Evolutionary conservation across 2,888 invertebrate genomes (phyloP), one percentile per base, ranked within the genome.

Genomic region (Pseudoips prasinana): DNA sequence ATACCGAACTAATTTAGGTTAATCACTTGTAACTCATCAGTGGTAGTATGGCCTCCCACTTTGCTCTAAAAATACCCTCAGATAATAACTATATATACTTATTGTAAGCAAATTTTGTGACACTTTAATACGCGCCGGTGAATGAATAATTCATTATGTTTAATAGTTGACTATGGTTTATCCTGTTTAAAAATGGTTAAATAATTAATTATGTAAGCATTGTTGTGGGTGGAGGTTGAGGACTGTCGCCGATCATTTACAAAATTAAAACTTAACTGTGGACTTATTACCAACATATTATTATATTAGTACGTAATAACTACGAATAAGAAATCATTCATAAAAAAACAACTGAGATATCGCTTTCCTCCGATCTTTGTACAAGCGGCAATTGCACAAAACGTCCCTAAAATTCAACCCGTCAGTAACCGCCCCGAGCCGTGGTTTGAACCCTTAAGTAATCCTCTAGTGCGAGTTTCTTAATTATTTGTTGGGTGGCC

Each of bases 1-100:
- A 51, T 33, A 35, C 38, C 36, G 39, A 40, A 46, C 32, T 43
- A 40, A 71, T 72, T 59, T 55, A 39, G 73, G 73, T 66, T 73
- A 73, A 72, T 68, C 56, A 57, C 65, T 39, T 52, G 25, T 59
- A 57, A 57, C 57, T 64, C 59, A 48, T 55, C 59, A 45, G 29
- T 10, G 31, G 34, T 33, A 51, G 19, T 33, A 20, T 46, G 57
- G 51, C 64, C 72, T 65, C 72, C 72, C 65, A 69, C 71, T 59
- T 44, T 11, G 61, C 20, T 25, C 56, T 65, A 61, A 52, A 65
- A 61, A 63, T 67, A 70, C 36, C 48, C 23, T 27, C 28, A 43
- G 56, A 59, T 61, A 63, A 64, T 64, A 52, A 52, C 47, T 45
- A 44, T 51, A 43, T 39, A 34, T 35, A 39, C 40, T 52, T 47